These are phyloP conservation scores for Schrankia costaestrigalis DNA, from an alignment of 2,888 invertebrate species.

Conservation along the genomic window DNA sequence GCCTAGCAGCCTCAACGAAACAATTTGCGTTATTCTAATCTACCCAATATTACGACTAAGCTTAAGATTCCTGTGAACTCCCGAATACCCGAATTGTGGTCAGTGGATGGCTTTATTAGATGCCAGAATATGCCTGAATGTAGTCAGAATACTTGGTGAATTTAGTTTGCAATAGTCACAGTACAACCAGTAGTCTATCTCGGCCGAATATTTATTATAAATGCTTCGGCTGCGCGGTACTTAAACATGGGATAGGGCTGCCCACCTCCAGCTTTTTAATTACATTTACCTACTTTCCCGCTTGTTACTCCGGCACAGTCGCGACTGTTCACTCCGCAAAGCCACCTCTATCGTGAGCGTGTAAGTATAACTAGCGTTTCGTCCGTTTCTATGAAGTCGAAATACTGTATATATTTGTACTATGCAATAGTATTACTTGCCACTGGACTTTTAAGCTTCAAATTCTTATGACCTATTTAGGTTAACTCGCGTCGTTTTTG, in stretches of 20 bases:
- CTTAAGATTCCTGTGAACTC: constrained; percentile 21
- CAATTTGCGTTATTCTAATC: constrained; percentile 30
- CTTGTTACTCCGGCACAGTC: too few relatives aligned
- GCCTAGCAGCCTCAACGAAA: constrained; percentile 3
- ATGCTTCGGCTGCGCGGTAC: too few relatives aligned
- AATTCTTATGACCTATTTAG: constrained; percentile 14
- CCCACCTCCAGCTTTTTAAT: too few relatives aligned
- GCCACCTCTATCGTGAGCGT: too few relatives aligned
- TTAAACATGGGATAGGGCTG: too few relatives aligned
- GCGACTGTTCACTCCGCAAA: too few relatives aligned
- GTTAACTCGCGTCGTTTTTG: constrained; percentile 1
- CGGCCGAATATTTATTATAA: constrained; percentile 11
- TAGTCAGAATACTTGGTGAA: constrained; percentile 19
- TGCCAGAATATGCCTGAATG: constrained; percentile 14
- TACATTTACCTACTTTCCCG: too few relatives aligned
- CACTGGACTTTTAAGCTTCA: too few relatives aligned
- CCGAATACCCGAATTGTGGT: constrained; percentile 25
- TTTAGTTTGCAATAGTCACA: constrained; percentile 17
- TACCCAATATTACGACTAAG: constrained; percentile 26
- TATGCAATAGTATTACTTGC: too few relatives aligned
- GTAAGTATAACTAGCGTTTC: too few relatives aligned
- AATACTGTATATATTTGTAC: too few relatives aligned
- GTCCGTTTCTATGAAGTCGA: too few relatives aligned
- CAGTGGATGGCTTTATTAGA: constrained; percentile 24
- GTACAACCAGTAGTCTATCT: constrained; percentile 13